Base-by-base conservation (phyloP, 2,888 invertebrate genomes). In the Thera obeliscata region DNA sequence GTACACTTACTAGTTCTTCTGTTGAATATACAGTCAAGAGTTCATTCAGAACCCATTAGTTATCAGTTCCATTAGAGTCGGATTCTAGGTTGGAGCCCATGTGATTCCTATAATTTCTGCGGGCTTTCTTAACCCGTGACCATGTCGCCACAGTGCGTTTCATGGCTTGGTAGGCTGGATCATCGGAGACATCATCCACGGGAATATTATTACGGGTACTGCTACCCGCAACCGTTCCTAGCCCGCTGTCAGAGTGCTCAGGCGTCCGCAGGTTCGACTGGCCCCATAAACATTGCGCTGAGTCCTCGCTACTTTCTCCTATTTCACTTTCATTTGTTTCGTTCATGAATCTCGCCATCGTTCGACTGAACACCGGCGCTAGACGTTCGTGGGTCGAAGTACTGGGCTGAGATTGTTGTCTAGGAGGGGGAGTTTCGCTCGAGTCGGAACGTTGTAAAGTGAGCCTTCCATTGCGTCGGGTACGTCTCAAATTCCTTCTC, bases 61-160 rank as follows among this genome's bases (percentile, higher is more conserved):
- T 64, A 76, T 81, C 79, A 83, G 79, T 84, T 91, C 87, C 92
- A 84, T 95, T 95, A 57, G 95, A 96, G 81, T 96, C 96, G 0
- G 65, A 65, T 41, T 69, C 68, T 5, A 61, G 50, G 22, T 68
- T 64, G 2, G 96, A 95, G 72, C 95, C 95, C 84, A 95, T 94
- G 77, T 95, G 95, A 82, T 93, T 95, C 76, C 95, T 93, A 82
- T 95, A 95, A 82, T 95, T 95, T 67, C 95, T 89, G 5, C 95
- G 91, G 1, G 95, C 94, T 75, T 95, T 94, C 80, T 95, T 95
- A 50, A 95, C 93, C 54, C 95, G 92, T 70, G 61, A 55, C 65
- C 69, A 61, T 0, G 64, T 55, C 2, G 57, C 43, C 8, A 64
- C 61, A 3, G 57, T 56, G 11, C 56, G 59, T 74, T 94, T 94